Evolutionary conservation across 2,888 invertebrate species (phyloP).

Genomic region (Agrochola macilenta): DNA sequence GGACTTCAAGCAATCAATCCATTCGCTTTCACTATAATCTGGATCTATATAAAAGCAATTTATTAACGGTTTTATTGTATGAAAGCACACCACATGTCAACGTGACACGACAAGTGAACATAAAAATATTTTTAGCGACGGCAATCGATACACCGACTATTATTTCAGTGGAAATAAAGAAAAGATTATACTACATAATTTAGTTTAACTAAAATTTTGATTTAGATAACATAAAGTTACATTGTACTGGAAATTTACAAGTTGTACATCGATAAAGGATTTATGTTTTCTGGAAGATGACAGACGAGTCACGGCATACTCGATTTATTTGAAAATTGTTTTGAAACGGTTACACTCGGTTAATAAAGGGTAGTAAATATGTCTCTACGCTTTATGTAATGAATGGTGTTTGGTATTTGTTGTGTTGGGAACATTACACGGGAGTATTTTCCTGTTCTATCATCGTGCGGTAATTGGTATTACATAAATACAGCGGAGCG

Average conservation of each 20-base stretch:
- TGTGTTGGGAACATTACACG: slow-evolving; percentile 32
- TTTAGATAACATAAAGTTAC: slow-evolving; percentile 60
- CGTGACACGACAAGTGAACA: slow-evolving; percentile 84
- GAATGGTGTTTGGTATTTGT: slow-evolving; percentile 34
- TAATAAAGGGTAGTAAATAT: slow-evolving; percentile 61
- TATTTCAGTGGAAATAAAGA: slow-evolving; percentile 58
- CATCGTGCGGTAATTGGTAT: slow-evolving; percentile 39
- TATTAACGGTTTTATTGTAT: slow-evolving; percentile 81
- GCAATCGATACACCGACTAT: slow-evolving; percentile 74
- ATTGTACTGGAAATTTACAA: slow-evolving; percentile 70
- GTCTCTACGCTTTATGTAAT: slow-evolving; percentile 49
- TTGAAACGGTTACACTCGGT: slow-evolving; percentile 46
- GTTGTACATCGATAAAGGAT: slow-evolving; percentile 60
- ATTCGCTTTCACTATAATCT: slow-evolving; percentile 82
- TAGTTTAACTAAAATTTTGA: slow-evolving; percentile 65
- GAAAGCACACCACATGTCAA: slow-evolving; percentile 85
- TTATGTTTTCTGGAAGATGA: slow-evolving; percentile 64
- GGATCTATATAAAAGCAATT: slow-evolving; percentile 78
- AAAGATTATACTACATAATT: slow-evolving; percentile 64
- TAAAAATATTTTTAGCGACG: slow-evolving; percentile 80
- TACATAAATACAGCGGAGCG: slow-evolving; percentile 50
- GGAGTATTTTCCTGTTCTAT: slow-evolving; percentile 50
- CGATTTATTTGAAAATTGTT: slow-evolving; percentile 65
- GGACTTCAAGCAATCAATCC: slow-evolving; percentile 73
- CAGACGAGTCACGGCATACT: slow-evolving; percentile 67